Evolutionary conservation across 2,888 invertebrate genomes (phyloP), one percentile per base, ranked within the genome.

Genomic region (Campoplex nolae): DNA sequence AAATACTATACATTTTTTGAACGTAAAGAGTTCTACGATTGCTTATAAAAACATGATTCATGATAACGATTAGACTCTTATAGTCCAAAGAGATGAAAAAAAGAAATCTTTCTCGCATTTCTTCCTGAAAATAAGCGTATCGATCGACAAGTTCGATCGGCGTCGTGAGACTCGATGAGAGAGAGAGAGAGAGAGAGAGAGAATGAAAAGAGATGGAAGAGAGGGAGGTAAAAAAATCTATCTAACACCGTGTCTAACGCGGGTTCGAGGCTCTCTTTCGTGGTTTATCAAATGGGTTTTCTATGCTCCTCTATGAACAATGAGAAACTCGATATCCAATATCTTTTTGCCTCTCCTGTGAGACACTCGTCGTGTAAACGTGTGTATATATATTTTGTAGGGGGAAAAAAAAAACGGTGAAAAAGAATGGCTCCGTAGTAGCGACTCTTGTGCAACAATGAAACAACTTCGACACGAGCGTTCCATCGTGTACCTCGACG

Each of bases 241-340:
- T 84, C 87, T 79, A 87, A 87, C 84, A 87, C 71, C 82, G 84
- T 86, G 79, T 87, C 86, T 80, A 83, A 88, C 83, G 80, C 82
- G 82, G 32, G 82, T 87, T 88, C 84, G 35, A 88, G 88, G 32
- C 13, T 85, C 86, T 74, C 82, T 74, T 79, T 87, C 85, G 89
- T 68, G 80, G 80, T 82, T 82, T 75, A 68, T 82, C 74, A 68
- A 83, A 83, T 83, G 71, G 58, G 76, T 58, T 71, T 62, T 70
- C 78, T 71, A 78, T 84, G 68, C 67, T 56, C 48, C 65, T 51
- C 70, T 62, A 80, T 85, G 71, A 75, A 83, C 77, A 85, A 79
- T 76, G 76, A 85, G 79, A 83, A 87, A 81, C 80, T 38, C 80
- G 80, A 84, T 83, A 85, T 58, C 62, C 70, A 87, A 87, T 87